Evolutionary conservation across 2,113 vertebrate genomes (phyloP).

Genomic region (Bos taurus): ARS-UCD2.0 NC_037351.1:2699001-2699500

Average conservation of each 20-base stretch:
- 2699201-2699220: not conserved
- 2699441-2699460: not conserved
- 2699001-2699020: not conserved
- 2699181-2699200: accelerated
- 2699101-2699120: not conserved
- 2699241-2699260: not conserved
- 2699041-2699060: not conserved
- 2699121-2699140: conserved; percentile 58
- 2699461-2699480: not conserved
- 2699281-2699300: not conserved
- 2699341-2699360: not conserved
- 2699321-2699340: not conserved
- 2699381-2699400: accelerated
- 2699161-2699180: not conserved
- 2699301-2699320: not conserved
- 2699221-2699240: not conserved
- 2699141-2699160: conserved; percentile 54
- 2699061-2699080: not conserved
- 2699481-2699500: not conserved
- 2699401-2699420: not conserved
- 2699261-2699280: conserved; percentile 13
- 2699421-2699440: too few species aligned
- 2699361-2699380: not conserved
- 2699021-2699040: not conserved
- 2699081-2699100: not conserved